These are phyloP conservation scores for Onychomys torridus DNA, from an alignment of 2,797 vertebrate species.

Conservation along the genomic window DNA sequence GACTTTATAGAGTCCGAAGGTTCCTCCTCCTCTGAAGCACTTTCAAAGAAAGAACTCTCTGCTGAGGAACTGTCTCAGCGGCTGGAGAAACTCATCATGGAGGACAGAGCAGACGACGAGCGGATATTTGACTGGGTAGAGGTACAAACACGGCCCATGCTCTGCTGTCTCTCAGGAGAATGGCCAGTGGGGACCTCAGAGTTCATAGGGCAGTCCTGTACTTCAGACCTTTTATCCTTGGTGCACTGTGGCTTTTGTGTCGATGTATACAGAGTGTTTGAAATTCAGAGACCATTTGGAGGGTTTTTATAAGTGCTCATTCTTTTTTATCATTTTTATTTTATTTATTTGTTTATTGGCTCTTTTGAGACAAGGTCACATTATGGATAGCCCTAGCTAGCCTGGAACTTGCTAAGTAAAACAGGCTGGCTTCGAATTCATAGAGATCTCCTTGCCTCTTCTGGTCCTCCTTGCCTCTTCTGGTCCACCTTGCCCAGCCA, in stretches of 20 bases:
- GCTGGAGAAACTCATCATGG: constrained; percentile 95
- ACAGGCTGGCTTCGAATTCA: neutral
- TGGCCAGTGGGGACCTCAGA: neutral
- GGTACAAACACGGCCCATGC: constrained; percentile 88
- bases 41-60: constrained; percentile 90
- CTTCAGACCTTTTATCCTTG: neutral
- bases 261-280: neutral
- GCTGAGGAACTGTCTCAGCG: constrained; percentile 93
- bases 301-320: neutral
- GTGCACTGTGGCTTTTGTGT: neutral
- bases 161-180: neutral
- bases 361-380: neutral
- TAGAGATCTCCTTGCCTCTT: neutral
- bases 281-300: neutral
- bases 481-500: neutral
- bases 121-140: constrained; percentile 99
- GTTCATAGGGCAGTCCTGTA: neutral
- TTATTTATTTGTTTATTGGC: no score
- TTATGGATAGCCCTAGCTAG: neutral
- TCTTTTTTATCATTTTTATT: neutral
- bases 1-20: constrained; percentile 91
- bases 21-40: constrained; percentile 90
- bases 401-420: neutral
- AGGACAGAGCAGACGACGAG: constrained; percentile 96
- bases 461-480: neutral